These are phyloP conservation scores for Leucopternis melanops DNA, from an alignment of 2,113 vertebrate genomes.

Conservation along the genomic window DNA sequence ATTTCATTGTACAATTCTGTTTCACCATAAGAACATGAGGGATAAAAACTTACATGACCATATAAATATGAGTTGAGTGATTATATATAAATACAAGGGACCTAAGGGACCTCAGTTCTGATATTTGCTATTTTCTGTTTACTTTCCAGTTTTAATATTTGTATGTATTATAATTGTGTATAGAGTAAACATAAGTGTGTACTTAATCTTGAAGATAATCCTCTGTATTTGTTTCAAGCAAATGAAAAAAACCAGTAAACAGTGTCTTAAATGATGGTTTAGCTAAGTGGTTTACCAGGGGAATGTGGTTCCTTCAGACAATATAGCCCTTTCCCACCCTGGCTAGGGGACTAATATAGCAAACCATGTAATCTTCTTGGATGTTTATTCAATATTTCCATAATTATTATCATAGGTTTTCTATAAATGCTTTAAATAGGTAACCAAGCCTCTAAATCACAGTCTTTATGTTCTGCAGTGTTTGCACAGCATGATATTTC, in stretches of 20 bases:
- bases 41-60: neutral
- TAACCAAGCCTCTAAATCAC: conserved; percentile 20
- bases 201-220: neutral
- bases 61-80: neutral
- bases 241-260: neutral
- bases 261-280: neutral
- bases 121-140: neutral
- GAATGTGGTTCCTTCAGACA: neutral
- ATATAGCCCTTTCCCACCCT: neutral
- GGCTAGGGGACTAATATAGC: neutral
- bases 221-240: neutral
- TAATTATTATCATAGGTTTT: conserved; percentile 15
- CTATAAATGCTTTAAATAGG: conserved; percentile 36
- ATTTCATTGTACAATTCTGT: neutral
- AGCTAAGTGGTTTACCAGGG: conserved; percentile 26
- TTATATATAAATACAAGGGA: neutral
- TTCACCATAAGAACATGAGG: neutral
- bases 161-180: neutral
- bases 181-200: neutral
- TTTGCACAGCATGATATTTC: neutral
- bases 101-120: neutral
- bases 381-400: conserved; percentile 20
- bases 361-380: neutral
- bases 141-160: neutral
- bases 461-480: neutral